Evolutionary conservation across 92 coral and sea anemone species (phyloP).

Genomic region (Zoanthus gigantus): DNA sequence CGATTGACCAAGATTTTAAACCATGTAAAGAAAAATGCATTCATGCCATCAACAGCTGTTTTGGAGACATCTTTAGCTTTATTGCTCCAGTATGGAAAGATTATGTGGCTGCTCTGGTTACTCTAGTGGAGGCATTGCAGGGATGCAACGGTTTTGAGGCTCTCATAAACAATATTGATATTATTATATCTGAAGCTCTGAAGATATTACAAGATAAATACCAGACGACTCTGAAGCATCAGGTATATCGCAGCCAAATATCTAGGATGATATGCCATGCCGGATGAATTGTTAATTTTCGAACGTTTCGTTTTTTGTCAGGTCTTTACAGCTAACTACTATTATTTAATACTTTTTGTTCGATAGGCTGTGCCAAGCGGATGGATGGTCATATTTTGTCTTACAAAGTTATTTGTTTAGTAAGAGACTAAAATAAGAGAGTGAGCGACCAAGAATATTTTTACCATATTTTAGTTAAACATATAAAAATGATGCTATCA

Average conservation of each 20-base stretch:
- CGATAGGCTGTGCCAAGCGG: no score
- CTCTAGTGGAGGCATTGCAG: not conserved
- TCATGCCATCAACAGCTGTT: not conserved
- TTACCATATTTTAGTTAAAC: no score
- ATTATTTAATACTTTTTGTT: no score
- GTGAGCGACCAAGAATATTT: no score
- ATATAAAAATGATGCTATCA: no score
- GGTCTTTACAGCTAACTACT: no score
- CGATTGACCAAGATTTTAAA: not conserved
- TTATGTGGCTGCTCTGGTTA: conserved; percentile 17
- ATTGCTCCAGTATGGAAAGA: conserved; percentile 25
- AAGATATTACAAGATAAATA: conserved; percentile 10
- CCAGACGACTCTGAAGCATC: not conserved
- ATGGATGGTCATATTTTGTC: no score
- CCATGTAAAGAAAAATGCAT: conserved; percentile 14
- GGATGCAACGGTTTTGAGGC: conserved; percentile 25
- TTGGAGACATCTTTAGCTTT: not conserved
- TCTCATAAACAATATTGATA: not conserved
- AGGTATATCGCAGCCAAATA: not conserved
- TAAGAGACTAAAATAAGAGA: no score
- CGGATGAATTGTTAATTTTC: no score
- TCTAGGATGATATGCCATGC: no score
- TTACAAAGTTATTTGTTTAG: no score
- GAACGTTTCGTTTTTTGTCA: no score
- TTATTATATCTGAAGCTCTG: conserved; percentile 20